phyloP scores from a whole-genome alignment of 2,888 invertebrate species.

The Drosophila mimica region DNA sequence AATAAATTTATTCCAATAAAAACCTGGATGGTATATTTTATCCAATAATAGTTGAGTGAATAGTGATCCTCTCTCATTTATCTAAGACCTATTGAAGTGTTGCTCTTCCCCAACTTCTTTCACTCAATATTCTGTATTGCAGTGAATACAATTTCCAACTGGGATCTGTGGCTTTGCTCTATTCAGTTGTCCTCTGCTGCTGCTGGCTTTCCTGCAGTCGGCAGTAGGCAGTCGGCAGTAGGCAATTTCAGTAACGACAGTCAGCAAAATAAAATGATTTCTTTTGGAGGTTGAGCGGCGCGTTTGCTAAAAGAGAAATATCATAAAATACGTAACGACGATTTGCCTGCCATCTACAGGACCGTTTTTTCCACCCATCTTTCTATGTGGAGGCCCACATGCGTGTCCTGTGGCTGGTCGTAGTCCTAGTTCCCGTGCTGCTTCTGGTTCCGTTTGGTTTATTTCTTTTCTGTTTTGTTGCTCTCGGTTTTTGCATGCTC shows the following conservation, averaged over 20 bases:
- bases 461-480: slow-evolving; percentile 36
- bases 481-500: slow-evolving; percentile 72
- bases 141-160: slow-evolving; percentile 47
- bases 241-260: slow-evolving; percentile 78
- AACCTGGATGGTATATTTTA: background rate
- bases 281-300: slow-evolving; percentile 38
- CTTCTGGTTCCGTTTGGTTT: slow-evolving; percentile 48
- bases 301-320: slow-evolving; percentile 52
- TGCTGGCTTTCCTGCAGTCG: slow-evolving; percentile 23
- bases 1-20: background rate
- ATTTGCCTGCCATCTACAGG: slow-evolving; percentile 68
- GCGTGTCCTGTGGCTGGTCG: slow-evolving; percentile 52
- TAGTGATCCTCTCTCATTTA: background rate
- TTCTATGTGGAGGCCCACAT: slow-evolving; percentile 44
- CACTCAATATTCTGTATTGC: background rate
- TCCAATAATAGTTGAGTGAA: background rate
- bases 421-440: slow-evolving; percentile 30
- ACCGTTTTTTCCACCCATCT: slow-evolving; percentile 19
- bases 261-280: slow-evolving; percentile 78
- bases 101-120: background rate
- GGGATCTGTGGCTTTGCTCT: slow-evolving; percentile 25
- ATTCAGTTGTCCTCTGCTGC: background rate
- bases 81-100: background rate
- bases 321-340: slow-evolving; percentile 77
- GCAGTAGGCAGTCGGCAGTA: slow-evolving; percentile 56